phyloP scores from a whole-genome alignment of 2,113 vertebrate species.

The Elephas maximus region DNA sequence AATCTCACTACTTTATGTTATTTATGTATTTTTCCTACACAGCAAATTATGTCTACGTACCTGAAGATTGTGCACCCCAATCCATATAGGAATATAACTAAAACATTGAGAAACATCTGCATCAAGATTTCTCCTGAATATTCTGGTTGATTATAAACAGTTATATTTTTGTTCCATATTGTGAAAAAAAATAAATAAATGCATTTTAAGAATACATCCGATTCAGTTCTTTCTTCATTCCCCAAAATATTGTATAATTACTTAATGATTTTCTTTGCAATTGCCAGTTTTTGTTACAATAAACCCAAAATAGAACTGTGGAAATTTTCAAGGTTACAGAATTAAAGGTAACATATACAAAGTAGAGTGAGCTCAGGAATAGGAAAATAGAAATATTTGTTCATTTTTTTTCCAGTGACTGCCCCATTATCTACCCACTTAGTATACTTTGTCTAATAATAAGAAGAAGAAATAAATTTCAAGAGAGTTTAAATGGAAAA shows the following conservation, averaged over 20 bases:
- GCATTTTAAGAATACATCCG: neutral
- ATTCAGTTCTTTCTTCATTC: neutral
- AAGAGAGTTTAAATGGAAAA: conserved; percentile 32
- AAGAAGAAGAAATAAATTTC: neutral
- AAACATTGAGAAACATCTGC: neutral
- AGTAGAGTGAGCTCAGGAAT: neutral
- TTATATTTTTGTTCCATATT: neutral
- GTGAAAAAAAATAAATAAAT: neutral
- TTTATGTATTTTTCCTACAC: neutral
- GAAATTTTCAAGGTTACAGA: neutral
- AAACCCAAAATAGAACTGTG: neutral
- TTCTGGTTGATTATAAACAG: neutral
- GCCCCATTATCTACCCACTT: neutral
- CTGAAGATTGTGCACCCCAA: neutral
- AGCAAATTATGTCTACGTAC: neutral
- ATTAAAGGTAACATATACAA: neutral
- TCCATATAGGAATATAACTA: neutral
- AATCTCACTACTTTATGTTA: neutral
- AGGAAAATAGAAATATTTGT: neutral
- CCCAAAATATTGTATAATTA: neutral
- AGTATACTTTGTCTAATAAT: neutral
- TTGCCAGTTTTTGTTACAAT: neutral
- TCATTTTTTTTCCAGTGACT: neutral
- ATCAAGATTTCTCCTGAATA: neutral
- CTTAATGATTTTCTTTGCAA: neutral